Evolutionary conservation across 2,797 vertebrate genomes (phyloP).

Genomic region (Hydrophis major): DNA sequence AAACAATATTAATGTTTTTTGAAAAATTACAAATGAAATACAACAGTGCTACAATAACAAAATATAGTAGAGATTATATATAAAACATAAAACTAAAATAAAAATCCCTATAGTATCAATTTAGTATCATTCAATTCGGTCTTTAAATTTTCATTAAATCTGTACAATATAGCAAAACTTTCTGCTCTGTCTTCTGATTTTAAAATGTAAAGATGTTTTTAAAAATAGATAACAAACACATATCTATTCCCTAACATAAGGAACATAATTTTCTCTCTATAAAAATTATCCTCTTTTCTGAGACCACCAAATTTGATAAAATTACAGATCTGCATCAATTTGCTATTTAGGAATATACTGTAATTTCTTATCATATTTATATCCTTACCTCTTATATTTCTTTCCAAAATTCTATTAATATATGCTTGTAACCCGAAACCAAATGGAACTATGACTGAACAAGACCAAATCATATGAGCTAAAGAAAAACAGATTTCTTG

Average conservation of each 20-base stretch:
- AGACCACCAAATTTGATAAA: neutral
- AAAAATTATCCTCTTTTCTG: neutral
- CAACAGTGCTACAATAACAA: neutral
- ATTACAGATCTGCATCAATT: neutral
- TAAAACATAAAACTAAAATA: neutral
- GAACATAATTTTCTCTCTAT: neutral
- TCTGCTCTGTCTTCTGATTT: neutral
- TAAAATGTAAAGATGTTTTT: neutral
- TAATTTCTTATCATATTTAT: neutral
- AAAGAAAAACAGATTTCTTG: neutral
- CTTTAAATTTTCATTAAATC: neutral
- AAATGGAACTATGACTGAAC: neutral
- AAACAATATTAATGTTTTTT: neutral
- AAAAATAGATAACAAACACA: neutral
- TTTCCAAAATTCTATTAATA: neutral
- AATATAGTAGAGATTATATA: neutral
- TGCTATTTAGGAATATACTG: neutral
- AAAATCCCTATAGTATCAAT: neutral
- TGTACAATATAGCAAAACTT: neutral
- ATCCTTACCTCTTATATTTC: neutral
- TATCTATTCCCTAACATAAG: neutral
- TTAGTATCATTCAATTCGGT: neutral
- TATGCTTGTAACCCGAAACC: neutral
- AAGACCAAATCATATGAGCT: neutral
- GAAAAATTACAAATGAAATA: neutral